These are phyloP conservation scores for Tuberolachnus salignus DNA, from an alignment of 2,888 invertebrate genomes.

Conservation along the genomic window DNA sequence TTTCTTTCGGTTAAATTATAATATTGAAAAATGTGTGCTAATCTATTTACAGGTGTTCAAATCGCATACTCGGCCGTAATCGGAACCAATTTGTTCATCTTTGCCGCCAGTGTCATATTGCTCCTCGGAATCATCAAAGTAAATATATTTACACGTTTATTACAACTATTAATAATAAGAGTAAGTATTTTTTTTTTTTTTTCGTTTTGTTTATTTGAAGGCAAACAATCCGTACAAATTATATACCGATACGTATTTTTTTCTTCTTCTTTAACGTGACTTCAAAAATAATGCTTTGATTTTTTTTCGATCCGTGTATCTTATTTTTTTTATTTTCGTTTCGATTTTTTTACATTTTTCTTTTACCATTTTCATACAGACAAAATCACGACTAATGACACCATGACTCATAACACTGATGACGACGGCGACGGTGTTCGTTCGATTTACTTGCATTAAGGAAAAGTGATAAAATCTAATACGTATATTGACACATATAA, in stretches of 20 bases:
- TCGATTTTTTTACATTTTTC: conserved; percentile 11
- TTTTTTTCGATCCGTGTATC: neutral
- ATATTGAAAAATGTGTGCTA: neutral
- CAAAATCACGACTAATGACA: no score
- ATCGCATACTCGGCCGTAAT: conserved; percentile 80
- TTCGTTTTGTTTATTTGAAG: no score
- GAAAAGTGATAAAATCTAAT: no score
- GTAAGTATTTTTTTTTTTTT: conserved; percentile 10
- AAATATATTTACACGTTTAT: conserved; percentile 62
- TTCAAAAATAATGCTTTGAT: conserved; percentile 12
- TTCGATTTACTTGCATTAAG: no score
- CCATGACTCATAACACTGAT: no score
- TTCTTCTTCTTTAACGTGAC: conserved; percentile 42
- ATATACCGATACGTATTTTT: neutral
- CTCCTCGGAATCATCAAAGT: conserved; percentile 79
- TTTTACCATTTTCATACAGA: conserved; percentile 20
- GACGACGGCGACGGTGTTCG: no score
- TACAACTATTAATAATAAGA: conserved; percentile 9
- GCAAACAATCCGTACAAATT: conserved; percentile 22
- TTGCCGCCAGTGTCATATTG: conserved; percentile 73
- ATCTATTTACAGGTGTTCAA: conserved; percentile 74
- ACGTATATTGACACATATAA: no score
- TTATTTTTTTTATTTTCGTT: conserved; percentile 14
- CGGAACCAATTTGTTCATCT: conserved; percentile 80
- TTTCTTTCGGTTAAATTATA: no score